Evolutionary conservation across 2,797 vertebrate genomes (phyloP).

Genomic region (Dendrocincla tyrannina): DNA sequence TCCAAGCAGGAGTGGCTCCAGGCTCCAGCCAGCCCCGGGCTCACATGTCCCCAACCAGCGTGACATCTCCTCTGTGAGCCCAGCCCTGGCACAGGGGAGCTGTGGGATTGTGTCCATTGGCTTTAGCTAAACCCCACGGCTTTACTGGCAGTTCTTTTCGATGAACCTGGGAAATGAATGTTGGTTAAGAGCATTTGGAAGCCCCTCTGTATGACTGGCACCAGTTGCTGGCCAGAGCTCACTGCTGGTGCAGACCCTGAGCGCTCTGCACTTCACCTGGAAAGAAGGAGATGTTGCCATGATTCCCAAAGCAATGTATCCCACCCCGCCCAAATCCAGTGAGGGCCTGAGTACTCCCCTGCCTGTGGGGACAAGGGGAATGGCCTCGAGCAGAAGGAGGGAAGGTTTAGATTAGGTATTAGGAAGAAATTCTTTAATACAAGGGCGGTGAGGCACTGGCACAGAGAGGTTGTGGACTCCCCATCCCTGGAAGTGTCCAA

Average conservation of each 20-base stretch:
- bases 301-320: neutral
- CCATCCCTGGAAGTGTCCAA: rapidly evolving
- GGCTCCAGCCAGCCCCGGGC: neutral
- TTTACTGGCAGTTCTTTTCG: neutral
- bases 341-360: neutral
- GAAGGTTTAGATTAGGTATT: neutral
- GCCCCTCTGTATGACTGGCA: neutral
- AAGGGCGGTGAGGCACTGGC: neutral
- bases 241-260: neutral
- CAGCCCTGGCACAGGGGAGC: neutral
- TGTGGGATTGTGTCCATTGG: rapidly evolving
- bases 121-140: rapidly evolving
- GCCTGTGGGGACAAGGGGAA: neutral
- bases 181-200: neutral
- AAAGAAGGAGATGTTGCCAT: neutral
- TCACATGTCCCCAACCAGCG: neutral
- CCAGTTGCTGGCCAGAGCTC: neutral
- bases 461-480: neutral
- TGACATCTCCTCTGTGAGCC: neutral
- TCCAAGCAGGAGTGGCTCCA: neutral
- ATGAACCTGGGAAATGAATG: neutral
- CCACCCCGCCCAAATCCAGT: neutral
- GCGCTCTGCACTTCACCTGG: neutral
- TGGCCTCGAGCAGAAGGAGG: neutral
- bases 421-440: neutral